Evolutionary conservation across 2,797 vertebrate species (phyloP).

Genomic region (Borostomias antarcticus): DNA sequence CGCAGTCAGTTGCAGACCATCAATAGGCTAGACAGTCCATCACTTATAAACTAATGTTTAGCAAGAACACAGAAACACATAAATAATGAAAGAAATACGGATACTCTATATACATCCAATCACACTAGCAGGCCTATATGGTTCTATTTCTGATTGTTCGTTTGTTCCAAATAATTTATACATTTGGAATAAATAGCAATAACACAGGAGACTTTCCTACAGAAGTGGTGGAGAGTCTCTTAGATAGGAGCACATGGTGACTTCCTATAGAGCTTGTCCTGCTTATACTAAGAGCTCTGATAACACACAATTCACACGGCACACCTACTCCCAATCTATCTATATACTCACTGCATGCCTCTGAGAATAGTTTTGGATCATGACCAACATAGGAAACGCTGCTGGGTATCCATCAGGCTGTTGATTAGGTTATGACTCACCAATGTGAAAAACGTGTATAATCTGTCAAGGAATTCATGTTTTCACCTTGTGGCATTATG

Average conservation of each 20-base stretch:
- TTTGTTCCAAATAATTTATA: too few species aligned
- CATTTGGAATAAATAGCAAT: too few species aligned
- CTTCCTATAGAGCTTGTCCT: background rate
- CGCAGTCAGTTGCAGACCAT: too few species aligned
- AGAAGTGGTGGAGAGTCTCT: too few species aligned
- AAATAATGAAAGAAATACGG: too few species aligned
- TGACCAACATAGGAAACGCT: conserved; percentile 36
- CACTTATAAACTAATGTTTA: too few species aligned
- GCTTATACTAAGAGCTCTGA: background rate
- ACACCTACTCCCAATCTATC: conserved; percentile 5
- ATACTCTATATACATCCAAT: too few species aligned
- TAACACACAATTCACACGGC: background rate
- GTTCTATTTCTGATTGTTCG: too few species aligned
- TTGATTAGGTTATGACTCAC: conserved; percentile 42
- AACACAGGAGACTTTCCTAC: too few species aligned
- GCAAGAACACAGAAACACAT: too few species aligned
- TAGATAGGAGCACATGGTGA: conserved; percentile 44
- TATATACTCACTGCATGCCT: background rate
- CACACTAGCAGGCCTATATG: too few species aligned
- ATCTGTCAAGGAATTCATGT: conserved; percentile 42
- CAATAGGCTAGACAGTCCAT: too few species aligned
- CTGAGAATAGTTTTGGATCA: conserved; percentile 24
- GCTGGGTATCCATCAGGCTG: conserved; percentile 9
- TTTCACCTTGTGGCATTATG: conserved; percentile 47
- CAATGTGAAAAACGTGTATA: conserved; percentile 56